Percentiles rank a stretch among this genome's conserved stretches.
These are phyloP conservation scores for Tachina grossa DNA, from an alignment of 2,888 invertebrate genomes.

Conservation along the genomic window DNA sequence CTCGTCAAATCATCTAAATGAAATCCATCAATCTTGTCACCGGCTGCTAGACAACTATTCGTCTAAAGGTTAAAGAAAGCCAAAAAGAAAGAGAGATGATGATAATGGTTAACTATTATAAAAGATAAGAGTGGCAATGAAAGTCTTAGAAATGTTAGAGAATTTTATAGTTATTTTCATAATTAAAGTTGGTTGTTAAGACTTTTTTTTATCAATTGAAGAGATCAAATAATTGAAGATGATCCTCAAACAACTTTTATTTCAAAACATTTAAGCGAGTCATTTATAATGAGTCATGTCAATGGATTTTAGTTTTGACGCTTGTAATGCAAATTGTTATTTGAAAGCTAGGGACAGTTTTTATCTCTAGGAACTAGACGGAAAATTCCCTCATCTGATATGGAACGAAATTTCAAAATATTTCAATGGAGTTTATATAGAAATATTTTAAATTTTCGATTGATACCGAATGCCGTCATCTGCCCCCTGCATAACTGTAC, in stretches of 20 bases:
- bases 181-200: neutral
- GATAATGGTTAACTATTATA: neutral
- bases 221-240: neutral
- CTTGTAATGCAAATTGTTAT: neutral
- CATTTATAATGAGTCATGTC: conserved; percentile 1
- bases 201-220: neutral
- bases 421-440: too few relatives aligned
- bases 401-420: too few relatives aligned
- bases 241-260: neutral
- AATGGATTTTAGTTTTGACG: neutral
- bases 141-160: neutral
- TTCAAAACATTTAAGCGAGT: neutral
- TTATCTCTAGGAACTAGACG: too few relatives aligned
- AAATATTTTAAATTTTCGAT: too few relatives aligned
- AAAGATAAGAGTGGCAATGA: conserved; percentile 13
- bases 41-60: neutral
- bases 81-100: conserved; percentile 13
- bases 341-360: too few relatives aligned
- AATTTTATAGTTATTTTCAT: neutral
- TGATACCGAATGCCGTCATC: too few relatives aligned
- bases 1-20: conserved; percentile 26
- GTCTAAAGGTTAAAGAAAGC: neutral
- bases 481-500: too few relatives aligned
- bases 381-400: too few relatives aligned
- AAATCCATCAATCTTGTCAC: conserved; percentile 33